Conservation (phyloP, 2,797 vertebrate species). For the Coregonus sp. region DNA sequence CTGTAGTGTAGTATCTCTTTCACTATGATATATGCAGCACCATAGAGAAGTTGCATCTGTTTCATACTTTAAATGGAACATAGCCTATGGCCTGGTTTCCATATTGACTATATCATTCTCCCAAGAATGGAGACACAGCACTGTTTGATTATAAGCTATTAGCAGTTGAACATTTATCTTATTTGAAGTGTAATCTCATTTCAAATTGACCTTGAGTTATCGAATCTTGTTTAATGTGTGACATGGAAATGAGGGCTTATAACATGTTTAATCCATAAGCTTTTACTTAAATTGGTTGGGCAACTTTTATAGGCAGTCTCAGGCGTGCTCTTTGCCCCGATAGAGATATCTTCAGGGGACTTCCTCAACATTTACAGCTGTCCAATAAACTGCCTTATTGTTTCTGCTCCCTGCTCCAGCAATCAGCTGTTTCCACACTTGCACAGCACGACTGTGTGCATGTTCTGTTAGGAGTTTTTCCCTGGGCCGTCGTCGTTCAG, state of each 20-base stretch:
- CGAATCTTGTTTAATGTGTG: neutral
- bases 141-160: neutral
- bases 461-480: neutral
- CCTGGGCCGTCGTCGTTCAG: neutral
- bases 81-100: neutral
- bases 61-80: slow-evolving; percentile 1
- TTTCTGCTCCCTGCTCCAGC: neutral
- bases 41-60: too few relatives aligned
- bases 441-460: neutral
- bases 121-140: neutral
- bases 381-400: neutral
- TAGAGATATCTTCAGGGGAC: neutral
- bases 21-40: neutral
- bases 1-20: neutral
- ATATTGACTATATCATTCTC: neutral
- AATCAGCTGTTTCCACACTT: neutral
- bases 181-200: neutral
- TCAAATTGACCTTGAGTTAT: neutral
- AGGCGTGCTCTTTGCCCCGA: neutral
- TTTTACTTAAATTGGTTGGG: slow-evolving; percentile 7
- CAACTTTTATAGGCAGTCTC: neutral
- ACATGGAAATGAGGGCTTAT: neutral
- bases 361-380: neutral
- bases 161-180: neutral
- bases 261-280: neutral